These are phyloP conservation scores for Pogona vitticeps DNA, from an alignment of 2,113 vertebrate species.

Conservation along the genomic window DNA sequence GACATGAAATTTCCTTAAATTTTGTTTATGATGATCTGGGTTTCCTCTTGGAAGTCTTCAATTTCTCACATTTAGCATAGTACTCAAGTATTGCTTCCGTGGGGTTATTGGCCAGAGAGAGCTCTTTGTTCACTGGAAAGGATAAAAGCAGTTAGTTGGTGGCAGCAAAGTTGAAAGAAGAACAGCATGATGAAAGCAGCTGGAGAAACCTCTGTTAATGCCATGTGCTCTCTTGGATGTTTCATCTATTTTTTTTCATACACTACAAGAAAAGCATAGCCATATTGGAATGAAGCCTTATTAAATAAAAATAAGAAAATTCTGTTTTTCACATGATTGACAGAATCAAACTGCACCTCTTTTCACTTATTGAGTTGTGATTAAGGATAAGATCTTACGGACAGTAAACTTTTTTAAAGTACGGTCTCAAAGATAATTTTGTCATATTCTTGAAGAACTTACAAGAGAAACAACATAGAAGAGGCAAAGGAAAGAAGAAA, in stretches of 20 bases:
- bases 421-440: not conserved
- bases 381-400: not conserved
- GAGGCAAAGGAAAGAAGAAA: too few species aligned
- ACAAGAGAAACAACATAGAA: not conserved
- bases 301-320: not conserved
- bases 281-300: not conserved
- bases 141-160: constrained; percentile 32
- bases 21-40: constrained; percentile 30
- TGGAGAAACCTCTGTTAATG: not conserved
- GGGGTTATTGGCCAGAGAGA: constrained; percentile 28
- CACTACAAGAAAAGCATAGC: not conserved
- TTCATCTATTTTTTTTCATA: not conserved
- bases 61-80: constrained; percentile 1
- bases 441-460: not conserved
- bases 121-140: constrained; percentile 79
- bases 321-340: not conserved
- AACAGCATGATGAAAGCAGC: not conserved
- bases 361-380: not conserved
- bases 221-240: not conserved
- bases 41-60: constrained; percentile 14
- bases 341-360: not conserved
- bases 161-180: not conserved
- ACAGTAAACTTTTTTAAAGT: too few species aligned
- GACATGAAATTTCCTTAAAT: not conserved
- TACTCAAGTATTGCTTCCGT: constrained; percentile 20